Conservation (phyloP, 2,888 invertebrate species). For the Drosophila fulvimacula region DNA sequence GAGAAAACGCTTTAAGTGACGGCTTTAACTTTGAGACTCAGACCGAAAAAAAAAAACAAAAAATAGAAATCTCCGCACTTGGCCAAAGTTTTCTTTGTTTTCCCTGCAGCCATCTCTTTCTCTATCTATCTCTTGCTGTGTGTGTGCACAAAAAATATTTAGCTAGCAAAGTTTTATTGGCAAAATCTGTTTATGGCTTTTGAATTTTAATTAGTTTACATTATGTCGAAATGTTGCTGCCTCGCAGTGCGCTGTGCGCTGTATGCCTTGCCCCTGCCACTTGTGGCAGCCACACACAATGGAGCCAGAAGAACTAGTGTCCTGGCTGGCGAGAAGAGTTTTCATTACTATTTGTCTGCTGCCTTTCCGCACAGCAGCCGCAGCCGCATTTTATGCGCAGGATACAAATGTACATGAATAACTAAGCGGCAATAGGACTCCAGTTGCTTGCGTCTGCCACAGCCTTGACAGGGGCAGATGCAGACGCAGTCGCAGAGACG, state of each 20-base stretch:
- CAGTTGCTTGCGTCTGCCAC: conserved; percentile 18
- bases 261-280: background rate
- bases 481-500: background rate
- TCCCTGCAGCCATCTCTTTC: conserved; percentile 13
- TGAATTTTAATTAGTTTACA: conserved; percentile 84
- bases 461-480: conserved; percentile 1
- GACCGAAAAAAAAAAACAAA: conserved; percentile 28
- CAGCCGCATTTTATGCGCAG: conserved; percentile 81
- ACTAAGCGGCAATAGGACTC: conserved; percentile 58
- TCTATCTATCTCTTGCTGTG: background rate
- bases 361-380: conserved; percentile 80
- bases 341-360: conserved; percentile 81
- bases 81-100: conserved; percentile 74
- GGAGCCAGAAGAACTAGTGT: conserved; percentile 62
- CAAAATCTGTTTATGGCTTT: conserved; percentile 84
- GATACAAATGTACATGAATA: conserved; percentile 80
- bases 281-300: conserved; percentile 56
- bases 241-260: conserved; percentile 28
- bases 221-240: conserved; percentile 78
- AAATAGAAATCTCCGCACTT: conserved; percentile 55
- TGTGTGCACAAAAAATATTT: conserved; percentile 72
- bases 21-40: conserved; percentile 62
- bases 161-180: conserved; percentile 84
- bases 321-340: conserved; percentile 67
- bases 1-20: conserved; percentile 55